Percentiles rank a stretch among this genome's conserved stretches.
Evolutionary conservation across 2,113 vertebrate genomes (phyloP).

Genomic region (Actenoides lindsayi): DNA sequence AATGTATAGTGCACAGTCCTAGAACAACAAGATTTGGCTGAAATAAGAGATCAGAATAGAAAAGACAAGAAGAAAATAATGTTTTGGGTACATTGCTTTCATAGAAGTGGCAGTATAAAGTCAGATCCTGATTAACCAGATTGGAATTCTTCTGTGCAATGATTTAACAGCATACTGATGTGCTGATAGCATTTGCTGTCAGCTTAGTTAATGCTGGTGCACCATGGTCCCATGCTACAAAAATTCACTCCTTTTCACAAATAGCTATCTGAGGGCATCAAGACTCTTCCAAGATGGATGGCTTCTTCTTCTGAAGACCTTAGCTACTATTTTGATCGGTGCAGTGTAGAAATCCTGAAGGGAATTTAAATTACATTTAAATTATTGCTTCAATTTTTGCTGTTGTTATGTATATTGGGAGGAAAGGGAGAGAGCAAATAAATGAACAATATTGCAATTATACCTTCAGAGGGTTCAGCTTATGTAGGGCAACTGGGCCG

Average conservation of each 20-base stretch:
- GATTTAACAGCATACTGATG: constrained; percentile 24
- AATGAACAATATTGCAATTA: constrained; percentile 54
- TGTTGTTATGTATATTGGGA: background rate
- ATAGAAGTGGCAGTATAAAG: constrained; percentile 9
- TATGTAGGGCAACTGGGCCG: constrained; percentile 46
- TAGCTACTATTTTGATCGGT: constrained; percentile 38
- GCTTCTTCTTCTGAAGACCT: constrained; percentile 16
- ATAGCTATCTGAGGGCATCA: constrained; percentile 6
- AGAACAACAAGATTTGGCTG: background rate
- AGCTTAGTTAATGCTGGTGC: background rate
- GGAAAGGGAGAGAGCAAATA: constrained; percentile 10
- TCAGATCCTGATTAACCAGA: constrained; percentile 3
- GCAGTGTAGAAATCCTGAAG: constrained; percentile 25
- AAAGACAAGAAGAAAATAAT: background rate
- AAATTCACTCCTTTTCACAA: constrained; percentile 19
- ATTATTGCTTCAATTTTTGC: constrained; percentile 28
- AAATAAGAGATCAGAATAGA: background rate
- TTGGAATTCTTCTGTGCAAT: constrained; percentile 39
- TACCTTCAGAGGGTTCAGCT: constrained; percentile 27
- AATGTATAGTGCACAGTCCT: background rate
- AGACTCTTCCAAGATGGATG: constrained; percentile 20
- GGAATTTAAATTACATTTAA: constrained; percentile 51
- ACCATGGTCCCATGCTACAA: background rate
- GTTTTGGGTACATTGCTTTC: background rate
- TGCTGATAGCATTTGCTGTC: background rate